phyloP scores from a whole-genome alignment of 2,113 vertebrate species.

The Rhinolophus ferrumequinum region DNA sequence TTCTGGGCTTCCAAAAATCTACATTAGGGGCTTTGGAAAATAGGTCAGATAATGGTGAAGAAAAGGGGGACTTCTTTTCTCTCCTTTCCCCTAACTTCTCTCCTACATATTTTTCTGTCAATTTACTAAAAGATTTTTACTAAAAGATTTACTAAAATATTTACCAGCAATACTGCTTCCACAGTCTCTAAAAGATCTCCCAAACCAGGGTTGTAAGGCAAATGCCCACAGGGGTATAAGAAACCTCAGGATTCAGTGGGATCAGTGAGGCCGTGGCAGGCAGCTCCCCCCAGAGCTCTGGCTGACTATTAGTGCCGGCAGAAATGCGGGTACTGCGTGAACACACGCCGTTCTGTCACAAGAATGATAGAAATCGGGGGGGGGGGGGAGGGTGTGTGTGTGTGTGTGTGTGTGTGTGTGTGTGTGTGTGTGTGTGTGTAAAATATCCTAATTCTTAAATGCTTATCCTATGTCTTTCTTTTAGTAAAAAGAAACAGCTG shows the following conservation, averaged over 20 bases:
- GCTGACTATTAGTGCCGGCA: neutral
- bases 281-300: neutral
- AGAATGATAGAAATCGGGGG: neutral
- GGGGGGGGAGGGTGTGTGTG: no score
- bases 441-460: neutral
- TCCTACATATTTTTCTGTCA: neutral
- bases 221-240: neutral
- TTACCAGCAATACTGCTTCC: no score
- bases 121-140: no score
- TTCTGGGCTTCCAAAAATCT: neutral
- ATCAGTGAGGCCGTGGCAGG: neutral
- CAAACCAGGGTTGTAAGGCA: neutral
- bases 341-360: neutral
- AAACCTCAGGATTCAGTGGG: neutral
- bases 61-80: neutral
- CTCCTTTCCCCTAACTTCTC: neutral
- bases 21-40: neutral
- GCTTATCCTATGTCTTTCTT: conserved; percentile 9
- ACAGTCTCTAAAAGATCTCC: no score
- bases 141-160: no score
- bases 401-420: no score
- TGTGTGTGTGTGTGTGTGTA: neutral
- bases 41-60: neutral
- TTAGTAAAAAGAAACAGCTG: neutral
- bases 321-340: neutral